Conservation (phyloP, 2,888 invertebrate genomes). For the Dryococelus australis region DNA sequence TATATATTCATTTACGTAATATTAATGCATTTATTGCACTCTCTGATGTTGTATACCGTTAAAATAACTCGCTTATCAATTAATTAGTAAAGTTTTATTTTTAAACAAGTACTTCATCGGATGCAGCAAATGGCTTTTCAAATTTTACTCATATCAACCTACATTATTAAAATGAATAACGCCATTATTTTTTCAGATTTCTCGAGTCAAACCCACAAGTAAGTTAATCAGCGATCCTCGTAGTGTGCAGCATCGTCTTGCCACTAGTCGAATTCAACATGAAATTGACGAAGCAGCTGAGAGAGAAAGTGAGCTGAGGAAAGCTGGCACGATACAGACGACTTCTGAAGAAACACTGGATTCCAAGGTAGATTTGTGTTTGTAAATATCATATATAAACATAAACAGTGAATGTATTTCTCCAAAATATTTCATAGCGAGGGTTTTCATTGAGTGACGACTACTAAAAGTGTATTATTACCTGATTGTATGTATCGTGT, state of each 20-base stretch:
- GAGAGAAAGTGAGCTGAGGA: slow-evolving; percentile 81
- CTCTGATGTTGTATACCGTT: too few species aligned
- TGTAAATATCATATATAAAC: background rate
- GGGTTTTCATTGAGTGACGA: background rate
- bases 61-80: too few species aligned
- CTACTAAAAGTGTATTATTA: background rate
- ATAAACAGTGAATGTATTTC: background rate
- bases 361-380: slow-evolving; percentile 54
- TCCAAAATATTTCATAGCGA: background rate
- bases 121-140: too few species aligned
- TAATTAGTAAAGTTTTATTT: too few species aligned
- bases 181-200: background rate
- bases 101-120: too few species aligned
- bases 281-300: slow-evolving; percentile 88
- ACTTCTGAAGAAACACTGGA: slow-evolving; percentile 65
- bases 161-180: too few species aligned
- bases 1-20: too few species aligned
- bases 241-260: slow-evolving; percentile 49
- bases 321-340: slow-evolving; percentile 65
- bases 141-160: too few species aligned
- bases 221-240: slow-evolving; percentile 35
- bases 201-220: background rate
- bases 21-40: too few species aligned
- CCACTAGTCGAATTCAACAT: slow-evolving; percentile 77
- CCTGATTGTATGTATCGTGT: too few species aligned